Evolutionary conservation across 2,797 vertebrate species (phyloP).

Genomic region (Ctenopoma multispine): DNA sequence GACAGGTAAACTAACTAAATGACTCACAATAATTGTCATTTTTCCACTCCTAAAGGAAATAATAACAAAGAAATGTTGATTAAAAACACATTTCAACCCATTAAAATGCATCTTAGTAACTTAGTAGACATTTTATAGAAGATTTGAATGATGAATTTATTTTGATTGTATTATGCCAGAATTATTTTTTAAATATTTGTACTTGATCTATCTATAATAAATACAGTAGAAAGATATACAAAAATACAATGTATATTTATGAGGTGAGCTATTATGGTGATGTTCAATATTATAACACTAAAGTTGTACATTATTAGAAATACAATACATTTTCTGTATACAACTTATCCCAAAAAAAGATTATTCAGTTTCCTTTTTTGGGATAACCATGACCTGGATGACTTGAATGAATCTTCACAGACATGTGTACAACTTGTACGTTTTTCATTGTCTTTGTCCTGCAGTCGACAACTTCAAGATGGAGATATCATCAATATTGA

Average conservation of each 20-base stretch:
- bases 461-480: constrained; percentile 94
- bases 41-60: background rate
- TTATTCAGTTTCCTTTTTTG: too few species aligned
- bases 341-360: too few species aligned
- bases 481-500: constrained; percentile 99
- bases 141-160: background rate
- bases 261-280: background rate
- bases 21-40: background rate
- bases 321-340: constrained; percentile 25
- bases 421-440: too few species aligned
- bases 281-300: background rate
- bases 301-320: background rate
- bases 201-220: too few species aligned
- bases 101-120: background rate
- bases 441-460: constrained; percentile 65
- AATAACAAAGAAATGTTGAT: background rate
- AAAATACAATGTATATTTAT: background rate
- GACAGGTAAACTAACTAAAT: constrained; percentile 88
- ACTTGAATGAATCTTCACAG: too few species aligned
- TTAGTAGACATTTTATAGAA: background rate
- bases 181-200: too few species aligned
- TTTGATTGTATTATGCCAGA: background rate
- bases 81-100: too few species aligned
- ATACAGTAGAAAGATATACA: too few species aligned
- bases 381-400: too few species aligned